phyloP scores from a whole-genome alignment of 1,140 invertebrate species.

The Caenorhabditis elegans region DNA sequence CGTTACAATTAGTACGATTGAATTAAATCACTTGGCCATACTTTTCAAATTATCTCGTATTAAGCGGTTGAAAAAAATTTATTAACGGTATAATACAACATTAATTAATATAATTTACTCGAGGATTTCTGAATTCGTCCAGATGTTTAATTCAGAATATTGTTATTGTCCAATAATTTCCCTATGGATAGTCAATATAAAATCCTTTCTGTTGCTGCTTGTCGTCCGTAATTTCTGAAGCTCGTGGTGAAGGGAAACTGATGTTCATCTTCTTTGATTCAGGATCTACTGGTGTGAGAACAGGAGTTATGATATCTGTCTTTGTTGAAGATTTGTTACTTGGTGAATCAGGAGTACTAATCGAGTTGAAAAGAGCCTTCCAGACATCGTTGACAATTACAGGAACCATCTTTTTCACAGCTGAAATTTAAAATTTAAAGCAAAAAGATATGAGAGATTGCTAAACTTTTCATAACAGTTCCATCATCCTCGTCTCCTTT shows the following conservation, averaged over 20 bases:
- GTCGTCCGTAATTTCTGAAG: neutral
- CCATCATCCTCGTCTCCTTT: neutral
- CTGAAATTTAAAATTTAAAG: neutral
- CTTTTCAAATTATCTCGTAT: too few relatives aligned
- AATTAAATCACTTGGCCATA: too few relatives aligned
- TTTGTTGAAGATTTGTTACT: neutral
- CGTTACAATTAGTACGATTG: too few relatives aligned
- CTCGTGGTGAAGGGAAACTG: neutral
- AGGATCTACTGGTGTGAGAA: neutral
- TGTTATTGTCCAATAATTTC: too few relatives aligned
- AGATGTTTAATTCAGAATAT: too few relatives aligned
- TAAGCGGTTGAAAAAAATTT: too few relatives aligned
- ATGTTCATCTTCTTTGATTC: neutral
- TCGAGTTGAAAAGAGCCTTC: neutral
- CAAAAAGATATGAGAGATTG: neutral
- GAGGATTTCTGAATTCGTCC: neutral
- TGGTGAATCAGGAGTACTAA: neutral
- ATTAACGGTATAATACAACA: neutral
- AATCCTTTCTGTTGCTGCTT: neutral
- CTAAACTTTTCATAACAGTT: conserved; percentile 3
- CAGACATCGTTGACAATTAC: conserved; percentile 6
- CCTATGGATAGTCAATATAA: conserved; percentile 5
- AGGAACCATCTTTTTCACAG: conserved; percentile 20
- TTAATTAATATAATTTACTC: conserved; percentile 9
- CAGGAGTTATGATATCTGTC: neutral